Evolutionary conservation across 2,113 vertebrate species (phyloP).

Genomic region (Triplophysa dalaica): DNA sequence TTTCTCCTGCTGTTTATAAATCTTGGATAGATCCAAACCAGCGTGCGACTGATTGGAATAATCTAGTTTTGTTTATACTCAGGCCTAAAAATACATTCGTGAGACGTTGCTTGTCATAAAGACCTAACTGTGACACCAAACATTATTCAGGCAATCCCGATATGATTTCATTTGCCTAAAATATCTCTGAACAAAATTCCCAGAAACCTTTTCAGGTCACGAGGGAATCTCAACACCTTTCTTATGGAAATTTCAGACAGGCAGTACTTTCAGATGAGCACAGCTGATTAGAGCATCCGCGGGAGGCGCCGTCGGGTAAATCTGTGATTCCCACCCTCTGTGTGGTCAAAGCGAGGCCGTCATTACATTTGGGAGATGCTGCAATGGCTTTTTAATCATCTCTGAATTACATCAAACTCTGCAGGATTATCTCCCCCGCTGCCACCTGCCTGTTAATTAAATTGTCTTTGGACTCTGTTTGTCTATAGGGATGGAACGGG

Average conservation of each 20-base stretch:
- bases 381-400: constrained; percentile 41
- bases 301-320: constrained; percentile 1
- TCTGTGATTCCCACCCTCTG: constrained; percentile 25
- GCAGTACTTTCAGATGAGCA: constrained; percentile 6
- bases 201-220: not conserved
- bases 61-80: constrained; percentile 5
- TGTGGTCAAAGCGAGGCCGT: constrained; percentile 24
- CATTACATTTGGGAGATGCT: constrained; percentile 22
- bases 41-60: not conserved
- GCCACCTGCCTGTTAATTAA: constrained; percentile 43
- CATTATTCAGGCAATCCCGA: not conserved
- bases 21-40: constrained; percentile 13
- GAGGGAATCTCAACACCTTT: constrained; percentile 6
- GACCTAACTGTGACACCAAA: constrained; percentile 11
- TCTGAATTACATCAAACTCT: constrained; percentile 42
- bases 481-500: constrained; percentile 11
- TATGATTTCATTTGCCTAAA: not conserved
- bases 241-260: not conserved
- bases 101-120: constrained; percentile 4
- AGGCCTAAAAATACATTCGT: constrained; percentile 13
- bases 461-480: constrained; percentile 43
- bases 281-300: not conserved
- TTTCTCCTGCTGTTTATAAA: constrained; percentile 9
- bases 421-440: constrained; percentile 41
- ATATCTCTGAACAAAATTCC: not conserved